Evolutionary conservation across 2,113 vertebrate genomes (phyloP), one percentile per base, ranked within the genome.

Genomic region (Gorsachius goisagi): DNA sequence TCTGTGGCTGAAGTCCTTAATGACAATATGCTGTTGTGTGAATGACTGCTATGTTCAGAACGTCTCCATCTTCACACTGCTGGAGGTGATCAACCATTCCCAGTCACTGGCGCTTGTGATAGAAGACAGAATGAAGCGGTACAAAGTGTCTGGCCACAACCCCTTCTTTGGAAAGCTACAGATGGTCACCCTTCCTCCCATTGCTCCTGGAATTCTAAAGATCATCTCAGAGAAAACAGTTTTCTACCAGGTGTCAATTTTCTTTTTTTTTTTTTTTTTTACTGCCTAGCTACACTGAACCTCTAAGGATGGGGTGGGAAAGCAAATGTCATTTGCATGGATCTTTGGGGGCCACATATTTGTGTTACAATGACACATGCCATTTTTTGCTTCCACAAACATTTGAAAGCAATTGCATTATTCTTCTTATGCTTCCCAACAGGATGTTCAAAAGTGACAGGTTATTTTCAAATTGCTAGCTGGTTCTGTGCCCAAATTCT

Each of bases 11-110:
- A 99, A 98, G 93, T 98, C 99, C 44, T 95, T 99, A 86, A 99
- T 99, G 99, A 99, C 98, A 3, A 93, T 99, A 33, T 99, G 99
- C 98, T 99, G 99, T 97, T 98, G 99, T 24, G 98, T 99, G 41
- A 98, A 94, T 5, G 99, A 99, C 97, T 98, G 98, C 97, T 97
- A 98, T 73, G 97, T 99, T 52, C 98, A 99, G 96, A 99, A 99
- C 24, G 98, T 98, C 33, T 99, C 99, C 66, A 98, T 99, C 93
- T 98, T 99, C 81, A 98, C 99, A 0, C 97, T 99, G n/a, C 97
- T 99, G 87, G 99, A 99, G 92, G 97, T 99, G 76, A 98, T 99
- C 88, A 99, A 99, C 97, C 99, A 99, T 64, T 99, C 99, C 52
- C 99, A 99, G 97, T 99, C 99, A 17, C 97, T 99, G 41, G 99